phyloP scores from a whole-genome alignment of 23 tunicate species.

The Trididemnum nubilum region DNA sequence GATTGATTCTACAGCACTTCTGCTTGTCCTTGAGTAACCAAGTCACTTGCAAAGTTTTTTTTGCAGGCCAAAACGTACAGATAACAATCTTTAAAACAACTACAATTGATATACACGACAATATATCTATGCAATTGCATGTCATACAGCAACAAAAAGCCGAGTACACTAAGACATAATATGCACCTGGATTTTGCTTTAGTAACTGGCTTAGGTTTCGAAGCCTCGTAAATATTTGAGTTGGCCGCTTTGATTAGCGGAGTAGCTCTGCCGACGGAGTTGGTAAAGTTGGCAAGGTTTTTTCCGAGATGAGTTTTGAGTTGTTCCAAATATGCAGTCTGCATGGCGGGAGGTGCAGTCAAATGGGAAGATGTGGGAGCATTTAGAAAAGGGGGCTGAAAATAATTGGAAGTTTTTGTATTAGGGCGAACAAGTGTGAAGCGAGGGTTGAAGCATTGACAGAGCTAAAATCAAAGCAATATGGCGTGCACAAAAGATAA shows the following conservation, averaged over 20 bases:
- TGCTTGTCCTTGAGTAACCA: too few relatives aligned
- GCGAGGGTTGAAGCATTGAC: too few relatives aligned
- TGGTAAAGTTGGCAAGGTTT: slow-evolving; percentile 33
- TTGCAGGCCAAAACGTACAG: too few relatives aligned
- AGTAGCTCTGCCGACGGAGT: slow-evolving; percentile 29
- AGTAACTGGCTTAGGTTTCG: slow-evolving; percentile 32
- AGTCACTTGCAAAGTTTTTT: too few relatives aligned
- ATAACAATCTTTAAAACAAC: too few relatives aligned
- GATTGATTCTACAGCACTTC: too few relatives aligned
- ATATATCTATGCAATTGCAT: too few relatives aligned
- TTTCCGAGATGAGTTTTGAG: slow-evolving; percentile 33
- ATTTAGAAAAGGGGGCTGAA: neutral
- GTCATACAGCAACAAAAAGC: too few relatives aligned
- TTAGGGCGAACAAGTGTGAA: neutral
- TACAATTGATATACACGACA: too few relatives aligned
- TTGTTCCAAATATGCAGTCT: slow-evolving; percentile 24
- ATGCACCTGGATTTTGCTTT: slow-evolving; percentile 11
- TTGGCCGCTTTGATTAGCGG: slow-evolving; percentile 17
- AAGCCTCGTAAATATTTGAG: slow-evolving; percentile 43
- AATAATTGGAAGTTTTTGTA: neutral
- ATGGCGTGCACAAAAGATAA: too few relatives aligned
- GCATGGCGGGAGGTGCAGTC: slow-evolving; percentile 28
- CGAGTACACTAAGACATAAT: too few relatives aligned
- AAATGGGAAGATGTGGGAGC: neutral
- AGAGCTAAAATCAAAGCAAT: too few relatives aligned